Base-by-base conservation (phyloP, 1,140 invertebrate species). In the Pygmarrhopalites habei region DNA sequence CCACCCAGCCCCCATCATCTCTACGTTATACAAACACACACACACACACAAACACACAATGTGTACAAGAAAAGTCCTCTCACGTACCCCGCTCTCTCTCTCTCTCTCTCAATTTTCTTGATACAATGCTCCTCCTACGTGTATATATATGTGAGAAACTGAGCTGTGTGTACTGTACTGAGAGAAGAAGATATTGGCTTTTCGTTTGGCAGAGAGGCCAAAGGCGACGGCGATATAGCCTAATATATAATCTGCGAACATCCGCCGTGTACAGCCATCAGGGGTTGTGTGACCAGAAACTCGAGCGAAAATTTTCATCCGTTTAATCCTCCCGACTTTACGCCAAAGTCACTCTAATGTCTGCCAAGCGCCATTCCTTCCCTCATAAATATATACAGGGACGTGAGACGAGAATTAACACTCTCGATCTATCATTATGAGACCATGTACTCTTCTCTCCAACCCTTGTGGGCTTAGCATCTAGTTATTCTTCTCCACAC, bases 251-350 rank as follows among this genome's bases (percentile, higher is more conserved):
- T 64, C 63, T 65, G 47, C 32, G 32, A 60, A 60, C 63, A 60
- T 60, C 58, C 63, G 58, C 58, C 52, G 51, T 43, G 26, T 29
- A 60, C 14, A 59, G 57, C 58, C 52, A 60, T 65, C 58, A 60
- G 39, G 35, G 39, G 53, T 55, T 60, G 63, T 65, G 63, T 65
- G 58, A 60, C 58, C 58, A 65, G 63, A 65, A 65, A 65, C 21
- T 29, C 46, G 32, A 65, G 51, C 51, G 43, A 65, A 35, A 65
- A 60, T 53, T 60, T 53, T 49, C 53, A 53, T 49, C 63, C 52
- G 39, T 65, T 60, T 65, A 60, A 65, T 65, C 63, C 58, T 15
- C 52, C 47, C 26, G 57, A 51, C 59, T 61, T 61, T 52, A 49
- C 23, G 44, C 28, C 47, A 52, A 47, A 39, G 47, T 53, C 59